These are phyloP conservation scores for Holotrichia oblita DNA, from an alignment of 1,140 invertebrate genomes.

Conservation along the genomic window DNA sequence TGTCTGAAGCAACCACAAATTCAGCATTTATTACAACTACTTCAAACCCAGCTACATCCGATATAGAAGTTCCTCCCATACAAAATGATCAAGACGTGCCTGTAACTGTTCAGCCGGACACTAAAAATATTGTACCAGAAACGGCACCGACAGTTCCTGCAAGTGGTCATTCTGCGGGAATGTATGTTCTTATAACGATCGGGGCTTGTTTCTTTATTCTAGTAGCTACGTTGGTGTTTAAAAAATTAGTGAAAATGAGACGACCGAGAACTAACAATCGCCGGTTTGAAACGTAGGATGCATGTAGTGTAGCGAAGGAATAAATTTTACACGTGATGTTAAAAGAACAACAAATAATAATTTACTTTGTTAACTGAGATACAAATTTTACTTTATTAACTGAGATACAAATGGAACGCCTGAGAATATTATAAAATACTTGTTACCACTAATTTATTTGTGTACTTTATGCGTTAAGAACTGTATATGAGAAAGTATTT, in stretches of 20 bases:
- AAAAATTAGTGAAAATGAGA: conserved; percentile 39
- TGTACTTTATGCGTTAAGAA: background rate
- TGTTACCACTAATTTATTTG: conserved; percentile 37
- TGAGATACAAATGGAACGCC: background rate
- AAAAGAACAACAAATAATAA: background rate
- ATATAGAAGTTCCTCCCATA: conserved; percentile 2
- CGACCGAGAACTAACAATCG: conserved; percentile 50
- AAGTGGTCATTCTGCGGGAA: background rate
- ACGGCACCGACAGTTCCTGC: background rate
- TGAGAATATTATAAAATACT: background rate
- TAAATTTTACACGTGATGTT: background rate
- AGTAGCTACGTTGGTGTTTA: conserved; percentile 41
- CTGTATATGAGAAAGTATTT: background rate
- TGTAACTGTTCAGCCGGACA: background rate
- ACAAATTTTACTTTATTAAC: background rate
- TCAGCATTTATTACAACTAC: conserved; percentile 25
- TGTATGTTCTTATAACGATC: conserved; percentile 46
- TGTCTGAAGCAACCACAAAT: conserved; percentile 38
- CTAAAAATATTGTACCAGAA: background rate
- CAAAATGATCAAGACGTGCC: conserved; percentile 26
- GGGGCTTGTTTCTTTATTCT: conserved; percentile 42
- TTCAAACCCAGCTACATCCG: conserved; percentile 38
- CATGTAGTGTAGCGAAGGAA: background rate
- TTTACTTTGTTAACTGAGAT: background rate
- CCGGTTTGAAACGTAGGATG: conserved; percentile 50